Evolutionary conservation across 2,113 vertebrate species (phyloP), one percentile per base, ranked within the genome.

Genomic region (Zootoca vivipara): DNA sequence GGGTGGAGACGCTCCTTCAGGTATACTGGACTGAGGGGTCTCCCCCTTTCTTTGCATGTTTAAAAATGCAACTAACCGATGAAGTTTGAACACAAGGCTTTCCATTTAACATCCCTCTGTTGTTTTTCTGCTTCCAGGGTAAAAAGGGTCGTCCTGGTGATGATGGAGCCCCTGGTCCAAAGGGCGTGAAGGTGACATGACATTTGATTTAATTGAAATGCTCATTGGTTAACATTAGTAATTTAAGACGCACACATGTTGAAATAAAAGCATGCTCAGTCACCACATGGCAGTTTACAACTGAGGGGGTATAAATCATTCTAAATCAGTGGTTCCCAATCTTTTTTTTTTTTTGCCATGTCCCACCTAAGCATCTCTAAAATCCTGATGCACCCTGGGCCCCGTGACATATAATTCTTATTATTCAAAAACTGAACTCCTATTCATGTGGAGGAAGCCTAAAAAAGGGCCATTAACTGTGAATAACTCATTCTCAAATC

Each of bases 131-230:
- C 74, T 95, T 92, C 58, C 64, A 99, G 98, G 98, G 98, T 58
- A 99, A 98, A 93, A 98, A 98, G 91, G 98, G 98, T 89, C 97
- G 97, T 4, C 93, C 97, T 0, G 98, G 98, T 88, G 98, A 98
- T 0, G 96, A 98, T 58, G 98, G 98, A 85, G 82, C 92, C 91
- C 94, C 95, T 1, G 98, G 98, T 69, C 90, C 86, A 67, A 98
- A 97, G 97, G 98, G 98, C 90, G 93, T 87, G 87, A 99, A 99
- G 98, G 98, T 99, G 81, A 62, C 38, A 15, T 64, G 13, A 24
- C 35, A 89, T 92, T 90, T 87, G 30, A 88, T 82, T 89, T 74
- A 70, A 7, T 10, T 86, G 26, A 74, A 87, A 83, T 33, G 56
- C 33, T n/a, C 62, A 7, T 40, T 78, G 26, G 13, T 35, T 77